Percentiles rank a stretch among this genome's conserved stretches.
phyloP scores from a whole-genome alignment of 2,797 vertebrate species.

The Sebastolobus alascanus region DNA sequence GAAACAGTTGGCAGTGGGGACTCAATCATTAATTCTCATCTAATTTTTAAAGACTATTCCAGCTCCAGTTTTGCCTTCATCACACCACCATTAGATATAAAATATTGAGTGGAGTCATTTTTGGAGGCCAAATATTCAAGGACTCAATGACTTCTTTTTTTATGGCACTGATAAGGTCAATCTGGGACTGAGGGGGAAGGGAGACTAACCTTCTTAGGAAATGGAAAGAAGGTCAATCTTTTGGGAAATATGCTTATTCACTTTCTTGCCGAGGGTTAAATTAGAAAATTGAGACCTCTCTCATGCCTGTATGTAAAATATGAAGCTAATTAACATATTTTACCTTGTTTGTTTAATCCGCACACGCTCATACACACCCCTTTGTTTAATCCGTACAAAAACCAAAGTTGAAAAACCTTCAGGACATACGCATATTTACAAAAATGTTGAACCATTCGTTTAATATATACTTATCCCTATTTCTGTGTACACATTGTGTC shows the following conservation, averaged over 20 bases:
- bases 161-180: not conserved
- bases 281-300: not conserved
- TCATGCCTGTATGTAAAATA: not conserved
- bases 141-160: not conserved
- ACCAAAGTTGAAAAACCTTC: not conserved
- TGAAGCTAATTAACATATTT: not conserved
- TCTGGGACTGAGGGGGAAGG: not conserved
- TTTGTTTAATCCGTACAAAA: not conserved
- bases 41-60: not conserved
- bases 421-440: not conserved
- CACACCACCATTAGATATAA: not conserved
- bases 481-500: not conserved
- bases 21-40: not conserved
- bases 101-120: not conserved
- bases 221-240: not conserved
- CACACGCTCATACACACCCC: not conserved
- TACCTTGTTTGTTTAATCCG: no score
- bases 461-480: not conserved
- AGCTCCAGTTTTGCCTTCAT: slow-evolving; percentile 1
- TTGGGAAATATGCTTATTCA: not conserved
- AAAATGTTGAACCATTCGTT: slow-evolving; percentile 4
- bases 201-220: not conserved
- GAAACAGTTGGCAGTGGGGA: not conserved
- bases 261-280: not conserved
- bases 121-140: not conserved